Evolutionary conservation across 2,888 invertebrate species (phyloP).

Genomic region (Drosophila pegasa): DNA sequence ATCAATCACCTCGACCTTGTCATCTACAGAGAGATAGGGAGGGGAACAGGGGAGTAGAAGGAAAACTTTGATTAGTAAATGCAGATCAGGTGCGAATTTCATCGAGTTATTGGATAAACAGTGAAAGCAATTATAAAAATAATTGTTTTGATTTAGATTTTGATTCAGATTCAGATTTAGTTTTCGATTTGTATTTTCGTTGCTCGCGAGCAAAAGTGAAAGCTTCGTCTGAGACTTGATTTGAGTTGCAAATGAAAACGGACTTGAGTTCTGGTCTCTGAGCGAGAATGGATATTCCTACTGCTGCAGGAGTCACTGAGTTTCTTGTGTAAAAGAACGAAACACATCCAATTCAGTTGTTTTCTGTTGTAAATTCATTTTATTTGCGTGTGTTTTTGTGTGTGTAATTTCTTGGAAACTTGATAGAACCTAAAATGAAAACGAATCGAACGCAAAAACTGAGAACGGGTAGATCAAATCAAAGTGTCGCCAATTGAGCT

Average conservation of each 20-base stretch:
- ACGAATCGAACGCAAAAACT: neutral
- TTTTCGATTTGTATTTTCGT: conserved; percentile 1
- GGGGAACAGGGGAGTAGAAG: neutral
- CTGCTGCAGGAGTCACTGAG: conserved; percentile 7
- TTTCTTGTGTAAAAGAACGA: conserved; percentile 18
- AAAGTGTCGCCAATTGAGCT: conserved; percentile 56
- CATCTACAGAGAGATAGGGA: conserved; percentile 87
- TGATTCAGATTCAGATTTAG: no score
- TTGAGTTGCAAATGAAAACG: conserved; percentile 35
- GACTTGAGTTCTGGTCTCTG: conserved; percentile 8
- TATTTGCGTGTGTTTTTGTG: conserved; percentile 54
- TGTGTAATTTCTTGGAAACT: conserved; percentile 54
- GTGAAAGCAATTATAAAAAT: conserved; percentile 72
- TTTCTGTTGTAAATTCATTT: conserved; percentile 20
- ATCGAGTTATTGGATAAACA: conserved; percentile 53
- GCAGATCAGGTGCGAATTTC: neutral
- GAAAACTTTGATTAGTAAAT: conserved; percentile 20
- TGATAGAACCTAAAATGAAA: conserved; percentile 29
- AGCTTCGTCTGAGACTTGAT: conserved; percentile 17
- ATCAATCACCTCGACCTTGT: conserved; percentile 97
- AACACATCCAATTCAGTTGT: conserved; percentile 46
- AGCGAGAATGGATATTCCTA: conserved; percentile 24
- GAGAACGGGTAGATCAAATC: conserved; percentile 17
- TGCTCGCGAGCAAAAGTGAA: conserved; percentile 38
- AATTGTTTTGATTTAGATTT: conserved; percentile 35